These are phyloP conservation scores for Amphimallon solstitiale DNA, from an alignment of 2,888 invertebrate genomes.

Conservation along the genomic window DNA sequence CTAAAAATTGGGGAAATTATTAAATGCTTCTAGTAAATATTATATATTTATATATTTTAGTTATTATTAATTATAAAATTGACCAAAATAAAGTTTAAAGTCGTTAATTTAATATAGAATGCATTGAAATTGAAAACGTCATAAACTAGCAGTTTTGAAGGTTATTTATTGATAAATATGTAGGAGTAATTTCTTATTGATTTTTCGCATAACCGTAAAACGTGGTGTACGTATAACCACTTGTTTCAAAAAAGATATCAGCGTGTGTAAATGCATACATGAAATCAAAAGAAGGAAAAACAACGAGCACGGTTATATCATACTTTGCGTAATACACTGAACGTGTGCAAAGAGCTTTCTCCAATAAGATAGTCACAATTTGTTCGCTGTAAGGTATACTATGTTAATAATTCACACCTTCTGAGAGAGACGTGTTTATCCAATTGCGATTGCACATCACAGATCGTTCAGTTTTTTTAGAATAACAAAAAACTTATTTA, in stretches of 20 bases:
- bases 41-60: too few relatives aligned
- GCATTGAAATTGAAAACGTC: too few relatives aligned
- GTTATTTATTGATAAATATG: slow-evolving; percentile 21
- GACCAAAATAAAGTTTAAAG: too few relatives aligned
- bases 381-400: slow-evolving; percentile 19
- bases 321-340: slow-evolving; percentile 45
- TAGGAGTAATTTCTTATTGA: slow-evolving; percentile 25
- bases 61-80: too few relatives aligned
- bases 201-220: slow-evolving; percentile 5
- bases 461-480: slow-evolving; percentile 3
- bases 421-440: slow-evolving; percentile 25
- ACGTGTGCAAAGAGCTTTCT: slow-evolving; percentile 46
- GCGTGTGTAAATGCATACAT: neutral
- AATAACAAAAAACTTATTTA: neutral
- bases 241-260: slow-evolving; percentile 3
- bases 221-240: neutral
- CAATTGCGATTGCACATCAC: slow-evolving; percentile 36
- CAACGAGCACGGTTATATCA: slow-evolving; percentile 43
- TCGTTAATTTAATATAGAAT: too few relatives aligned
- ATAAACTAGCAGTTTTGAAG: too few relatives aligned
- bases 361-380: slow-evolving; percentile 44
- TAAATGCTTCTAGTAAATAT: too few relatives aligned
- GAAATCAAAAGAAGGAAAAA: slow-evolving; percentile 29
- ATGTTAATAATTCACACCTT: slow-evolving; percentile 34
- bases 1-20: too few relatives aligned